Conservation (phyloP, 2,797 vertebrate species). For the Eulemur albifrons region DNA sequence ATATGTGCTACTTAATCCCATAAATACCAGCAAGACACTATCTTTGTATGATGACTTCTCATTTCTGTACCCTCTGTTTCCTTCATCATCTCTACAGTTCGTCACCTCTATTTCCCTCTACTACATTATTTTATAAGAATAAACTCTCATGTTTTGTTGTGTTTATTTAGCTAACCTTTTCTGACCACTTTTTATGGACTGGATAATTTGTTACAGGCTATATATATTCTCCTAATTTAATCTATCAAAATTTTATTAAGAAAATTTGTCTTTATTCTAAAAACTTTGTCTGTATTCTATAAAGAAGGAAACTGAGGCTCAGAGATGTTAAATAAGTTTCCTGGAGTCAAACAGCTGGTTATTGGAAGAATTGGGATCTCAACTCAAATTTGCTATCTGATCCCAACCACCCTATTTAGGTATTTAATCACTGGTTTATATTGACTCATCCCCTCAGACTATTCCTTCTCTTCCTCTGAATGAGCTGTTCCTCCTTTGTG, state of each 20-base stretch:
- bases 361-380: neutral
- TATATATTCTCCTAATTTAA: neutral
- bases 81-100: neutral
- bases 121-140: neutral
- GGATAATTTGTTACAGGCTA: neutral
- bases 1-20: neutral
- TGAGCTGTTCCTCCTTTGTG: neutral
- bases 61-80: neutral
- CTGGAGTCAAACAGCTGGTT: neutral
- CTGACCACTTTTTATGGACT: neutral
- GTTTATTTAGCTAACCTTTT: neutral
- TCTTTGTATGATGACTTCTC: neutral
- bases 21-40: neutral
- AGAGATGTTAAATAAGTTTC: neutral
- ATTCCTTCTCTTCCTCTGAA: neutral
- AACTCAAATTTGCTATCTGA: neutral
- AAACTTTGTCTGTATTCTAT: neutral
- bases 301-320: neutral
- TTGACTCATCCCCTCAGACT: fast-evolving
- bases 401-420: neutral
- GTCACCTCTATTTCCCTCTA: neutral
- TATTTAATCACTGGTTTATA: neutral
- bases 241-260: neutral
- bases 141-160: neutral
- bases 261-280: neutral